A percentile compares a stretch with the other conserved stretches of the same genome.
Evolutionary conservation across 2,888 invertebrate species (phyloP).

Genomic region (Tuta absoluta): DNA sequence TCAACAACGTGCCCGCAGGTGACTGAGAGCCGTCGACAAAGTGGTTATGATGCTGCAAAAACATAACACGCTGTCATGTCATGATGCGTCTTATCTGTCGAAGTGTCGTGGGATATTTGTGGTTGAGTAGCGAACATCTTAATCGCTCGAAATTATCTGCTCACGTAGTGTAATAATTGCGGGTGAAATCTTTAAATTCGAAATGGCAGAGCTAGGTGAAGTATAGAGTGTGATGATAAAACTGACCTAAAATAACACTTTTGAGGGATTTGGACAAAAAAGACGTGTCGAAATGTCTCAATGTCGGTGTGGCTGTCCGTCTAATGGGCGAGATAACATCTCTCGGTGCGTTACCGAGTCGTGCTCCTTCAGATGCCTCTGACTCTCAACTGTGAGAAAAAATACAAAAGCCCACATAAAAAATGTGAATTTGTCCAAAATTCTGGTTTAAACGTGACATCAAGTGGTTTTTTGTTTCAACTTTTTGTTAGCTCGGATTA

Average conservation of each 20-base stretch:
- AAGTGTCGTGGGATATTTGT: conserved; percentile 64
- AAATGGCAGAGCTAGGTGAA: conserved; percentile 32
- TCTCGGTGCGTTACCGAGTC: conserved; percentile 73
- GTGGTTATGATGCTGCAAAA: conserved; percentile 74
- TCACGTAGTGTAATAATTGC: conserved; percentile 37
- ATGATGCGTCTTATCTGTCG: conserved; percentile 59
- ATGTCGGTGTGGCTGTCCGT: conserved; percentile 61
- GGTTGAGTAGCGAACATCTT: conserved; percentile 49
- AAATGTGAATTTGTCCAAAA: conserved; percentile 73
- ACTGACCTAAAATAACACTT: conserved; percentile 66
- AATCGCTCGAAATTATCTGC: conserved; percentile 42
- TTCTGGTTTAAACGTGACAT: conserved; percentile 73
- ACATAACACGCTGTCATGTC: conserved; percentile 51
- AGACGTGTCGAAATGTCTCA: conserved; percentile 76
- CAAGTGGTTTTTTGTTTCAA: conserved; percentile 66
- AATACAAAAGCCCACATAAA: conserved; percentile 74
- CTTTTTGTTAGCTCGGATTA: conserved; percentile 69
- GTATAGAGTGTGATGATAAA: conserved; percentile 44
- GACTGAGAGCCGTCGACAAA: conserved; percentile 64
- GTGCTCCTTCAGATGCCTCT: conserved; percentile 73
- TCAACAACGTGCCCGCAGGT: conserved; percentile 74
- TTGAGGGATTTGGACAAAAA: conserved; percentile 58
- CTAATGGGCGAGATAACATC: conserved; percentile 77
- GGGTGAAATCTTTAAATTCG: conserved; percentile 17
- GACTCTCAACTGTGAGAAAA: conserved; percentile 74